Evolutionary conservation across 1,140 invertebrate genomes (phyloP).

Genomic region (Drosophila yakuba): DNA sequence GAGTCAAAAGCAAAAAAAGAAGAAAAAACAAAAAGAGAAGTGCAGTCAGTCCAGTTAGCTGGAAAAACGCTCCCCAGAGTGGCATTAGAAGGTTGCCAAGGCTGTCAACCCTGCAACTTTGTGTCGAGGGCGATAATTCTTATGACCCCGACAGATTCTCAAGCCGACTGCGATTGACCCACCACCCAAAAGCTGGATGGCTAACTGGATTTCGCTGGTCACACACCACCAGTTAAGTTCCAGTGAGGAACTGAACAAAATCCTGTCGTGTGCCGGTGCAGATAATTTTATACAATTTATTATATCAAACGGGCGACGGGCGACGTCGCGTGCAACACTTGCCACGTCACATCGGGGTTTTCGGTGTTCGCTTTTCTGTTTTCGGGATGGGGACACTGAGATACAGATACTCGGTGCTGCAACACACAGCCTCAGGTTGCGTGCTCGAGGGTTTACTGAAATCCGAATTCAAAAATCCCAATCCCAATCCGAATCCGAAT

Average conservation of each 20-base stretch:
- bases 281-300: conserved; percentile 83
- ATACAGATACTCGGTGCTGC: conserved; percentile 48
- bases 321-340: conserved; percentile 78
- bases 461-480: conserved; percentile 39
- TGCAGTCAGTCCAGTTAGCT: conserved; percentile 63
- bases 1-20: conserved; percentile 2
- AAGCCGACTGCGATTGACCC: conserved; percentile 74
- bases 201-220: conserved; percentile 21
- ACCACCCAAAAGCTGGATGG: conserved; percentile 53
- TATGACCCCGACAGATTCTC: conserved; percentile 74
- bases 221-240: conserved; percentile 26
- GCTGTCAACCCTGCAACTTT: conserved; percentile 59
- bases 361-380: not conserved
- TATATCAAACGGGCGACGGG: conserved; percentile 55
- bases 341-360: conserved; percentile 59
- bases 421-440: conserved; percentile 53
- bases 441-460: conserved; percentile 75
- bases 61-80: conserved; percentile 77
- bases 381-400: conserved; percentile 7
- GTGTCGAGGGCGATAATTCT: conserved; percentile 77
- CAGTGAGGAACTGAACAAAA: not conserved
- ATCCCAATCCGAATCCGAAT: conserved; percentile 44
- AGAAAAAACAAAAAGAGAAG: conserved; percentile 35
- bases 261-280: conserved; percentile 71
- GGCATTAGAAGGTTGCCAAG: conserved; percentile 66